These are phyloP conservation scores for Thaumetopoea pityocampa DNA, from an alignment of 1,140 invertebrate species.

Conservation along the genomic window DNA sequence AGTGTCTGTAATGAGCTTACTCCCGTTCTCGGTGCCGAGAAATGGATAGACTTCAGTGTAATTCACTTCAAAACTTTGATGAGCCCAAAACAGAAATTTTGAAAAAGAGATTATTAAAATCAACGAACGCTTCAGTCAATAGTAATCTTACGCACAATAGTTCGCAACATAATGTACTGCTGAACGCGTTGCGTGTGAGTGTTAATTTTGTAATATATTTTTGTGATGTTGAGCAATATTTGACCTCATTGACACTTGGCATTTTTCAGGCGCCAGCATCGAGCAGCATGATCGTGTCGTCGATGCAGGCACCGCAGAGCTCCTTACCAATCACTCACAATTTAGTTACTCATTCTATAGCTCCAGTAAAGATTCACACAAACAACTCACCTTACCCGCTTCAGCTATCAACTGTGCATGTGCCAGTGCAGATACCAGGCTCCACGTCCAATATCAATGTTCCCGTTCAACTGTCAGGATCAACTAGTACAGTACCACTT, in stretches of 20 bases:
- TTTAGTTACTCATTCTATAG: constrained; percentile 62
- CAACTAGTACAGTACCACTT: constrained; percentile 49
- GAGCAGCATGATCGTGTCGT: constrained; percentile 71
- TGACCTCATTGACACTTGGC: constrained; percentile 17
- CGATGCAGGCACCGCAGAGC: constrained; percentile 65
- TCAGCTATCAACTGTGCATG: constrained; percentile 65
- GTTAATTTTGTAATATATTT: constrained; percentile 11
- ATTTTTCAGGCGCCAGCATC: constrained; percentile 64
- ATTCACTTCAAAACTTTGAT: constrained; percentile 74
- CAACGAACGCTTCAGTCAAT: constrained; percentile 38
- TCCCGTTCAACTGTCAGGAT: constrained; percentile 56
- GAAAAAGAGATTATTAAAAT: constrained; percentile 71
- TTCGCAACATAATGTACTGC: constrained; percentile 65
- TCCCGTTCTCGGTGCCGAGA: constrained; percentile 47
- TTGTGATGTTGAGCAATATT: constrained; percentile 4
- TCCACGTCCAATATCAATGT: constrained; percentile 67
- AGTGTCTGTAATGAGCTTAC: constrained; percentile 61
- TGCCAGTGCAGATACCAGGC: constrained; percentile 66
- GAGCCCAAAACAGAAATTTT: constrained; percentile 70
- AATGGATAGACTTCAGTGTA: constrained; percentile 70
- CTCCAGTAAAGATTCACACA: constrained; percentile 63
- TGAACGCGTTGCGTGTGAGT: constrained; percentile 71
- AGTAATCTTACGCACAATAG: constrained; percentile 48
- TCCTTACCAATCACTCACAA: constrained; percentile 61
- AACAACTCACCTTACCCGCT: constrained; percentile 58